A percentile compares a stretch with the other conserved stretches of the same genome.
phyloP scores from a whole-genome alignment of 92 coral and sea anemone genomes.

The Actinernus sp. region DNA sequence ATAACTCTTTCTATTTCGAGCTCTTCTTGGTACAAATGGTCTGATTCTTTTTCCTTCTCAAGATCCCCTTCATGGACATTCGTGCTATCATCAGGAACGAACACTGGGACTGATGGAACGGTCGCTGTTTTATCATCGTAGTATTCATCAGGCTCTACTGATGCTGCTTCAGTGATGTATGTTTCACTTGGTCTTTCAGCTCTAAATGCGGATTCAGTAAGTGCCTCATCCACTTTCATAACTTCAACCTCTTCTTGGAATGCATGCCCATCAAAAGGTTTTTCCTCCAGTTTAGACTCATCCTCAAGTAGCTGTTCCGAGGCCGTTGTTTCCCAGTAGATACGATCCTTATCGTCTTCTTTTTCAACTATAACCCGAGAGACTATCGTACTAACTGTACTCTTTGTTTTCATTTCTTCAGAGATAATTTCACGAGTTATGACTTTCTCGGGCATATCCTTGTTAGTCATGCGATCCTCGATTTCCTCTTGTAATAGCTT shows the following conservation, averaged over 20 bases:
- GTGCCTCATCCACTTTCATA: conserved; percentile 63
- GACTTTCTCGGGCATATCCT: conserved; percentile 4
- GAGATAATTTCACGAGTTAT: not conserved
- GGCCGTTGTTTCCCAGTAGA: conserved; percentile 34
- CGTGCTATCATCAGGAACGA: not conserved
- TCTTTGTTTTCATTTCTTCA: conserved; percentile 8
- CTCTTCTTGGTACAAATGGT: conserved; percentile 33
- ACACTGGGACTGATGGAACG: not conserved
- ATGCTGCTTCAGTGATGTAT: conserved; percentile 1
- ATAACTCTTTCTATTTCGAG: conserved; percentile 23
- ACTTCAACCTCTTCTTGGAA: conserved; percentile 77
- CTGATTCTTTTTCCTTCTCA: not conserved
- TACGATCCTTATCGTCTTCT: conserved; percentile 27
- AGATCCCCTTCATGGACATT: conserved; percentile 36
- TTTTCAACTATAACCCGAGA: conserved; percentile 2
- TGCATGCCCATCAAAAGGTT: not conserved
- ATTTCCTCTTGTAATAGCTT: conserved; percentile 21
- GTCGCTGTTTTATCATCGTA: conserved; percentile 44
- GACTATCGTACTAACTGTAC: not conserved
- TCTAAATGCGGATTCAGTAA: conserved; percentile 71
- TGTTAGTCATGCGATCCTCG: not conserved
- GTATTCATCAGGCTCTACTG: conserved; percentile 33
- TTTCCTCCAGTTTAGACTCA: conserved; percentile 56
- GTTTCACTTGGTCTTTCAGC: conserved; percentile 22
- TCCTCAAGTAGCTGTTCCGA: conserved; percentile 49